phyloP scores from a whole-genome alignment of 2,797 vertebrate genomes.

The Argyrosomus regius region DNA sequence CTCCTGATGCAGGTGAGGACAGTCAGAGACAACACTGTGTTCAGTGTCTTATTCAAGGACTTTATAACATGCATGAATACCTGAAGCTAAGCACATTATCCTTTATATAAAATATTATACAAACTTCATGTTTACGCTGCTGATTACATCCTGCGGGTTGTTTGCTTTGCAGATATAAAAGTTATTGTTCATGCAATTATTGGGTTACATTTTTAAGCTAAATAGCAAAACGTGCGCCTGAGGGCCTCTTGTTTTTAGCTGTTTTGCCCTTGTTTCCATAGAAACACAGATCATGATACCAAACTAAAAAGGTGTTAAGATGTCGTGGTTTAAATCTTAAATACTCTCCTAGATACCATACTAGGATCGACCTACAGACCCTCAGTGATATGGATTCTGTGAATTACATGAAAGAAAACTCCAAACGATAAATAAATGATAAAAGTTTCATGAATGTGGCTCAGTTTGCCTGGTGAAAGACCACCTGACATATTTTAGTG shows the following conservation, averaged over 20 bases:
- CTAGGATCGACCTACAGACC: too few species aligned
- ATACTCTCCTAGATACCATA: not conserved
- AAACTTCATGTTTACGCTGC: not conserved
- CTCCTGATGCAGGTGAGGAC: constrained; percentile 83
- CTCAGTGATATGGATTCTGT: not conserved
- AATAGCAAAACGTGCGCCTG: not conserved
- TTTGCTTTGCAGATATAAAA: constrained; percentile 1
- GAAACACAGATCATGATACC: not conserved
- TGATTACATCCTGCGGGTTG: not conserved
- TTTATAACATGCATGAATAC: not conserved
- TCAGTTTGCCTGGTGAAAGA: not conserved
- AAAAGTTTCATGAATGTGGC: not conserved
- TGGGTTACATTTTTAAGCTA: constrained; percentile 3
- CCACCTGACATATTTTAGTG: not conserved
- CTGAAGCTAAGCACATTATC: too few species aligned
- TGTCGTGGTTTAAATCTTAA: not conserved
- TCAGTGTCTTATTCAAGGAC: not conserved
- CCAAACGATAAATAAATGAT: not conserved
- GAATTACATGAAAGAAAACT: not conserved
- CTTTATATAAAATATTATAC: not conserved
- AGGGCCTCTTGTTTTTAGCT: not conserved
- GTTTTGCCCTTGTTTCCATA: not conserved
- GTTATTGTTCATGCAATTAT: constrained; percentile 1
- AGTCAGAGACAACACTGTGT: not conserved
- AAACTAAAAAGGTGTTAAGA: not conserved